A percentile compares a stretch with the other conserved stretches of the same genome.
phyloP scores from a whole-genome alignment of 2,797 vertebrate genomes.

The Eidolon dupreanum region DNA sequence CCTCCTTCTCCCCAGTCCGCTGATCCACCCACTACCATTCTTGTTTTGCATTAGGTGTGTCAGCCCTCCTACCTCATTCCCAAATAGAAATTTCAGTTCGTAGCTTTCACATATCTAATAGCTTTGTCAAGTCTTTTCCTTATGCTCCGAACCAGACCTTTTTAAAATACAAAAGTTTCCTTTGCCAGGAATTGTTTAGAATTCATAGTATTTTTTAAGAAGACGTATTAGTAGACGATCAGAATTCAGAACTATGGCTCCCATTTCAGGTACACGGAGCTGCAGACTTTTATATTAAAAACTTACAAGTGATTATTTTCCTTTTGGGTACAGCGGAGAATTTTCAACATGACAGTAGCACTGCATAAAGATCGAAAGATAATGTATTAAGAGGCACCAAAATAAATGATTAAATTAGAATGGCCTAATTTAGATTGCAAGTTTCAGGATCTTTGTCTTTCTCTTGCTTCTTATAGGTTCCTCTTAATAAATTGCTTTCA shows the following conservation, averaged over 20 bases:
- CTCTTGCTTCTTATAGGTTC: slow-evolving; percentile 7
- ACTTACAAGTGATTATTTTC: background rate
- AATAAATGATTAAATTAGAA: slow-evolving; percentile 13
- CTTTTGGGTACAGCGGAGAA: background rate
- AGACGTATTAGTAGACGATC: background rate
- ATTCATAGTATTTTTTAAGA: background rate
- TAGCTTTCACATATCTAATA: background rate
- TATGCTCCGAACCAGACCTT: background rate
- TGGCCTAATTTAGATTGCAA: background rate
- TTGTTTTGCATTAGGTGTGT: background rate
- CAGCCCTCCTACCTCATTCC: background rate
- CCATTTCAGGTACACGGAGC: background rate
- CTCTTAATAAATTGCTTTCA: slow-evolving; percentile 53
- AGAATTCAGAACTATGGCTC: background rate
- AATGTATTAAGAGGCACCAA: background rate
- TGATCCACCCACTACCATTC: background rate
- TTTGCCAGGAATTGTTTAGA: background rate
- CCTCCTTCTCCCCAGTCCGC: background rate
- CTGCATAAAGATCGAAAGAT: background rate
- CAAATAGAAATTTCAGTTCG: background rate
- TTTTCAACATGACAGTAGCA: background rate
- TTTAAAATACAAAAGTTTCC: slow-evolving; percentile 36
- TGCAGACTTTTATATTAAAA: background rate
- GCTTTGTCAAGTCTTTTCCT: background rate
- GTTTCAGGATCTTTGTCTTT: slow-evolving; percentile 38